Conservation (phyloP, 2,113 vertebrate species). For the Nansenia antarctica region DNA sequence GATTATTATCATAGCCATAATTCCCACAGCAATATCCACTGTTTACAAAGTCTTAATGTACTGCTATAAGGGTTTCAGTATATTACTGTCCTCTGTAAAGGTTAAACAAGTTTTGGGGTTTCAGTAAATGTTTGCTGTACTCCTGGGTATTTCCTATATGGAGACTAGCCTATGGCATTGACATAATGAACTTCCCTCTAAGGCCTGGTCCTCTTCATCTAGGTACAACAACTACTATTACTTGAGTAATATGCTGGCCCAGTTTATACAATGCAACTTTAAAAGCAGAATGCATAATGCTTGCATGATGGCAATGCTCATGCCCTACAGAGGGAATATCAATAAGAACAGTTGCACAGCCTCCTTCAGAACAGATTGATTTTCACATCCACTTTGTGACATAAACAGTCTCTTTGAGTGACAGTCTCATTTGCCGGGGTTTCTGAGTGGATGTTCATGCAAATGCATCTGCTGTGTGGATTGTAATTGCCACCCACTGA, state of each 20-base stretch:
- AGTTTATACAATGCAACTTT: neutral
- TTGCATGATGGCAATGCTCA: constrained; percentile 37
- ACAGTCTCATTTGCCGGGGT: constrained; percentile 76
- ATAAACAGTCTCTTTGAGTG: constrained; percentile 68
- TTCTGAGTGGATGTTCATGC: constrained; percentile 75
- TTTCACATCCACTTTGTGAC: constrained; percentile 63
- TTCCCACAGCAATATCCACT: no score
- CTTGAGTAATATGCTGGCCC: neutral
- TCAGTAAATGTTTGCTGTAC: no score
- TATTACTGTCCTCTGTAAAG: no score
- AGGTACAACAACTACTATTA: neutral
- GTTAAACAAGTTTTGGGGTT: no score
- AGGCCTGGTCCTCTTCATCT: neutral
- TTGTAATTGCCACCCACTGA: constrained; percentile 68
- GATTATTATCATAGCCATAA: neutral
- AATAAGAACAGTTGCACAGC: constrained; percentile 40
- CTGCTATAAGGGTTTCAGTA: no score
- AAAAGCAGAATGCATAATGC: constrained; percentile 6
- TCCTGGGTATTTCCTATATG: neutral
- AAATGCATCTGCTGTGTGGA: constrained; percentile 68
- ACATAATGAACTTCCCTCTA: neutral
- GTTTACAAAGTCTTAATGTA: no score
- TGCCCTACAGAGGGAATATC: constrained; percentile 40
- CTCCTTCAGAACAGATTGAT: constrained; percentile 52
- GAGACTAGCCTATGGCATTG: neutral